Conservation (phyloP, 1,140 invertebrate genomes). For the Caligus rogercresseyi region DNA sequence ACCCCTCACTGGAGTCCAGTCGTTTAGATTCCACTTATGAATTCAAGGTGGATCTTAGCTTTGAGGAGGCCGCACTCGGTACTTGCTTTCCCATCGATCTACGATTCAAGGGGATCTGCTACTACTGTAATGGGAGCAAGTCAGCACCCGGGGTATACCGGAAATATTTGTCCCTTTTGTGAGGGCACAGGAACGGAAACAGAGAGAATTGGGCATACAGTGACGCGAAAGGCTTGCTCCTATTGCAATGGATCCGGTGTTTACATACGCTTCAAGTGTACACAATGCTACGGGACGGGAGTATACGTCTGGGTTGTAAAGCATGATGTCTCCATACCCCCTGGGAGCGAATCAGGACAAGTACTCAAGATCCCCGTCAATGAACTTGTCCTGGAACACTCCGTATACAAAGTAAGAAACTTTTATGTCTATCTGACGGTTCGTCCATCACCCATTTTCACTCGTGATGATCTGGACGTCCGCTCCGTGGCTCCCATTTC, state of each 20-base stretch:
- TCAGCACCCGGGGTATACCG: slow-evolving; percentile 1
- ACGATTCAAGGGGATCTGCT: neutral
- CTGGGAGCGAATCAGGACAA: slow-evolving; percentile 4
- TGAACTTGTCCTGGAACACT: neutral
- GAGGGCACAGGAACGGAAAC: slow-evolving; percentile 19
- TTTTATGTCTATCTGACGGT: slow-evolving; percentile 12
- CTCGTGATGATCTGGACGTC: slow-evolving; percentile 1
- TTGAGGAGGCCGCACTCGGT: slow-evolving; percentile 13
- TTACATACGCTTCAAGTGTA: slow-evolving; percentile 10
- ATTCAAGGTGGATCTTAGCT: neutral
- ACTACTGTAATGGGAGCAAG: neutral
- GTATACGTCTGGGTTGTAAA: neutral
- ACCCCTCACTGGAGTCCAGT: neutral
- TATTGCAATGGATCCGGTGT: slow-evolving; percentile 14
- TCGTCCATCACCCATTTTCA: neutral
- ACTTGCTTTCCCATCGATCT: neutral
- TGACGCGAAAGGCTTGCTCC: slow-evolving; percentile 4
- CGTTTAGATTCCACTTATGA: slow-evolving; percentile 1
- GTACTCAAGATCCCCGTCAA: neutral
- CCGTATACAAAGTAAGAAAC: neutral
- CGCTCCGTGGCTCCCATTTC: neutral
- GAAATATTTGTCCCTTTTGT: slow-evolving; percentile 13
- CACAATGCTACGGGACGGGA: slow-evolving; percentile 14
- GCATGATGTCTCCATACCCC: neutral
- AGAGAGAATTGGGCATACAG: slow-evolving; percentile 9